phyloP scores from a whole-genome alignment of 2,113 vertebrate species.

The Orthochromis malagaraziensis region DNA sequence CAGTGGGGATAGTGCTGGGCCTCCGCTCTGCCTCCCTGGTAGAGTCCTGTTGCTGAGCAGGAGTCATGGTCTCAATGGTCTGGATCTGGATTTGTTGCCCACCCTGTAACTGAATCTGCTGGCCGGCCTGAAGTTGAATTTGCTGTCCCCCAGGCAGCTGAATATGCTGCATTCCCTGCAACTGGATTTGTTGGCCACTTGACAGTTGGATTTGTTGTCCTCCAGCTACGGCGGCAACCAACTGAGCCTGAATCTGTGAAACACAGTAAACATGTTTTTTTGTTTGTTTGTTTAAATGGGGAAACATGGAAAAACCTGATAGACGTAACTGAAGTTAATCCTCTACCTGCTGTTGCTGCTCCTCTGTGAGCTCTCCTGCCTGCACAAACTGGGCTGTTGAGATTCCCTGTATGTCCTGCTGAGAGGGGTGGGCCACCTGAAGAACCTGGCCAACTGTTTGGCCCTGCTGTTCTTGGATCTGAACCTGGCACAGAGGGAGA shows the following conservation, averaged over 20 bases:
- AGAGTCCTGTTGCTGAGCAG: slow-evolving; percentile 84
- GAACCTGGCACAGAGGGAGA: slow-evolving; percentile 67
- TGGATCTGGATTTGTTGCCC: slow-evolving; percentile 97
- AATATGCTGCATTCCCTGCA: slow-evolving; percentile 59
- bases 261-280: background rate
- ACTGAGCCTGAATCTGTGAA: slow-evolving; percentile 86
- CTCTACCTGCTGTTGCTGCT: slow-evolving; percentile 89
- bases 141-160: slow-evolving; percentile 52
- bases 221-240: slow-evolving; percentile 84
- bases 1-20: slow-evolving; percentile 74
- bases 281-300: background rate
- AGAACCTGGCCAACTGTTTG: slow-evolving; percentile 79
- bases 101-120: slow-evolving; percentile 47
- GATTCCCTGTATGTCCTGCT: slow-evolving; percentile 87
- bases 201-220: slow-evolving; percentile 59
- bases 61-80: slow-evolving; percentile 88
- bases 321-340: background rate
- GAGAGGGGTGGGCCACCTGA: slow-evolving; percentile 78
- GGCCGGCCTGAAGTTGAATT: slow-evolving; percentile 78
- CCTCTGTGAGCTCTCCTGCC: slow-evolving; percentile 88
- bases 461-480: slow-evolving; percentile 89
- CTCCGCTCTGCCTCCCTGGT: slow-evolving; percentile 86
- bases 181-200: slow-evolving; percentile 58
- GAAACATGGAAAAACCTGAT: background rate
- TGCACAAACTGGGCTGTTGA: slow-evolving; percentile 85